Conservation (phyloP, 2,888 invertebrate species). For the Macrosoma leucophasiata region DNA sequence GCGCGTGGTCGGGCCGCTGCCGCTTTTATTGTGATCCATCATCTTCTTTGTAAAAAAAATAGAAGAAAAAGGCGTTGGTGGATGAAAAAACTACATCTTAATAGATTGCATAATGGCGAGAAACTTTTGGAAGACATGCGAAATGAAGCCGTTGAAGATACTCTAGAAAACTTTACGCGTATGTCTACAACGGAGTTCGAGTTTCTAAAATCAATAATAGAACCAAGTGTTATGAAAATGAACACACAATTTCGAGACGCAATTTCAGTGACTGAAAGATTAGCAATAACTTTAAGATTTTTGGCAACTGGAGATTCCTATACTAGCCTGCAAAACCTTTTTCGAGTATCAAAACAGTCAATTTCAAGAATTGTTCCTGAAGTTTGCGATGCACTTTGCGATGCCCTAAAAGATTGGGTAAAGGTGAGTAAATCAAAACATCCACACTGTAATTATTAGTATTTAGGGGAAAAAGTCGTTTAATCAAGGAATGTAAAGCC, state of each 20-base stretch:
- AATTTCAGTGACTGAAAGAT: constrained; percentile 14
- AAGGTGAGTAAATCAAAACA: too few relatives aligned
- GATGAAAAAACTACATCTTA: constrained; percentile 18
- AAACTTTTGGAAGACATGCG: constrained; percentile 18
- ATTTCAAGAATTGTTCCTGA: constrained; percentile 9
- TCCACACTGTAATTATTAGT: too few relatives aligned
- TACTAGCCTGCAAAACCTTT: constrained; percentile 12
- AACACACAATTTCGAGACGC: constrained; percentile 12
- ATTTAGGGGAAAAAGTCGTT: too few relatives aligned
- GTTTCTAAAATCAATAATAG: constrained; percentile 14
- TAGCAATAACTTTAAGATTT: constrained; percentile 18
- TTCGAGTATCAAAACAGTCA: constrained; percentile 10
- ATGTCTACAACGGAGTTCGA: constrained; percentile 15
- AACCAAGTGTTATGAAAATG: constrained; percentile 3
- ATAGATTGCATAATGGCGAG: too few relatives aligned
- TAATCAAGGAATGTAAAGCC: too few relatives aligned
- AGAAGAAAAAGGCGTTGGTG: constrained; percentile 17
- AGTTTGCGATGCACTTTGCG: constrained; percentile 8
- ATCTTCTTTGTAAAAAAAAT: constrained; percentile 10
- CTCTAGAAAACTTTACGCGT: constrained; percentile 8
- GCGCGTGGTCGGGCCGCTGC: constrained; percentile 17
- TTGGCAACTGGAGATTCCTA: constrained; percentile 20
- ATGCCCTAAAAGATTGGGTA: constrained; percentile 22
- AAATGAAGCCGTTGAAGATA: constrained; percentile 18
- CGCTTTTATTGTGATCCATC: constrained; percentile 16